Evolutionary conservation across 2,113 vertebrate species (phyloP), one percentile per base, ranked within the genome.

Genomic region (Xerus inauris): DNA sequence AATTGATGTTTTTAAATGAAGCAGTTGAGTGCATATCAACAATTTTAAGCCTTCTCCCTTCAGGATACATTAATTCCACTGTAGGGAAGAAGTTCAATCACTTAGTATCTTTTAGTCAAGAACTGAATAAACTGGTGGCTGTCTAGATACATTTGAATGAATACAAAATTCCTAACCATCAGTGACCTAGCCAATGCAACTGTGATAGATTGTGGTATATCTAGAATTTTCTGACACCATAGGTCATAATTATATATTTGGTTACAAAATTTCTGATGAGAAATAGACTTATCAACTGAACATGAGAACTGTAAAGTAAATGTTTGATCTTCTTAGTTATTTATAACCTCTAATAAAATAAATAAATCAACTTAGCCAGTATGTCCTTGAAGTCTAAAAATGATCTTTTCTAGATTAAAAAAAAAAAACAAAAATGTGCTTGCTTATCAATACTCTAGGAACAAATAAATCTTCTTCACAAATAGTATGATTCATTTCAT

Each of bases 281-380:
- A 87, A 84, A 84, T 45, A 71, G 69, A 72, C 45, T 95, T 51
- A 90, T 80, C 64, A 77, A 69, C 8, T 59, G 65, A 77, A 87
- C 19, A 51, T 73, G 16, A 75, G 22, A 84, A 97, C 16, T 75
- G 7, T 85, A 76, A 94, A 85, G 80, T 95, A 95, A 88, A 81
- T 81, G 22, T 65, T 91, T 85, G n/a, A 89, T 94, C 26, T 57
- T 17, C 13, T 92, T 84, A 54, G 76, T 90, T 95, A 81, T 95
- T 91, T 95, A 67, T 67, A 94, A 71, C 47, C 8, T 80, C 59
- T 95, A 94, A 69, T 81, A 77, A 96, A 83, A 94, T 51, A 84
- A 87, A 85, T 57, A 93, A 89, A 89, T 87, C 92, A 86, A 65
- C 30, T 72, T 45, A 76, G 26, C 42, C 32, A 83, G 24, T 76